phyloP scores from a whole-genome alignment of 2,113 vertebrate species.

The Cathartes aura region DNA sequence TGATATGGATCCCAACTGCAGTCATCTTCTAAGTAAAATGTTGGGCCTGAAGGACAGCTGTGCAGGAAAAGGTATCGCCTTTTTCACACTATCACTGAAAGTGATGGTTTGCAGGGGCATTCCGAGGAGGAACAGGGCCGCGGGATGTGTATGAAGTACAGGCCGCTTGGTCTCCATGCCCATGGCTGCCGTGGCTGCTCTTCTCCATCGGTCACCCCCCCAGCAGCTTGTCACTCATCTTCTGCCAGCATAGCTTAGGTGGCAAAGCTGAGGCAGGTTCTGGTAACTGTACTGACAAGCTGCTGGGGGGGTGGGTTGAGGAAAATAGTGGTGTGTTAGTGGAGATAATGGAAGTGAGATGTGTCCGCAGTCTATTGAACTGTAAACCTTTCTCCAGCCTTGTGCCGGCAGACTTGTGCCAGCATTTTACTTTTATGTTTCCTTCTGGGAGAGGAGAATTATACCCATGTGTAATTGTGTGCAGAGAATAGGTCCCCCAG shows the following conservation, averaged over 20 bases:
- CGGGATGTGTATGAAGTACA: background rate
- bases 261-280: background rate
- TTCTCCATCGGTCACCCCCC: background rate
- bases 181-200: background rate
- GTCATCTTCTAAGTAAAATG: background rate
- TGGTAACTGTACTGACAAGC: background rate
- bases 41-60: background rate
- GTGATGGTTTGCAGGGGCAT: rapidly evolving
- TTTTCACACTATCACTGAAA: background rate
- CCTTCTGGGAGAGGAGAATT: background rate
- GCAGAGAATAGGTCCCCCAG: background rate
- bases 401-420: background rate
- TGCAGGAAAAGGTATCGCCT: background rate
- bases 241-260: background rate
- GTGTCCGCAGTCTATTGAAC: background rate
- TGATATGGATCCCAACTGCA: background rate
- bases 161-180: background rate
- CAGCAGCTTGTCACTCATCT: background rate
- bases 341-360: background rate
- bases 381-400: background rate
- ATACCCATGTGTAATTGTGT: background rate
- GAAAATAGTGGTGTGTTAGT: background rate
- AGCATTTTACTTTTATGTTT: background rate
- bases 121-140: background rate
- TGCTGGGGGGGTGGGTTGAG: background rate